Evolutionary conservation across 2,888 invertebrate species (phyloP).

Genomic region (Melinaea menophilus): DNA sequence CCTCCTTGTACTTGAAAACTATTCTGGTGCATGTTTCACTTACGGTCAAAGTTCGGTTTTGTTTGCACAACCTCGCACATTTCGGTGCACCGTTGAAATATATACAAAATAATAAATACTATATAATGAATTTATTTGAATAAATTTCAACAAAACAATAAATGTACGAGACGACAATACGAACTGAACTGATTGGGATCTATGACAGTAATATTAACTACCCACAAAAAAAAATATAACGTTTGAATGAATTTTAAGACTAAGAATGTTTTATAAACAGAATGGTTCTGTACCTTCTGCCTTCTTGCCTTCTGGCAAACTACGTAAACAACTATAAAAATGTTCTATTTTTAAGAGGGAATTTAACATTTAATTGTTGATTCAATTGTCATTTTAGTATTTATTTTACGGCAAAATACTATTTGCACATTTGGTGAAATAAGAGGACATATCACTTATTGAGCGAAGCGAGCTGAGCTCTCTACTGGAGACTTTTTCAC

Average conservation of each 20-base stretch:
- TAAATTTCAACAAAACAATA: slow-evolving; percentile 31
- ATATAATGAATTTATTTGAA: slow-evolving; percentile 24
- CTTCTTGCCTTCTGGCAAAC: too few species aligned
- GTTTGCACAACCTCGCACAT: slow-evolving; percentile 37
- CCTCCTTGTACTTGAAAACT: background rate
- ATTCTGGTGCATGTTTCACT: slow-evolving; percentile 12
- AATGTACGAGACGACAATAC: slow-evolving; percentile 30
- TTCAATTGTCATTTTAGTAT: too few species aligned
- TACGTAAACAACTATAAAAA: too few species aligned
- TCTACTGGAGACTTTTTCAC: too few species aligned
- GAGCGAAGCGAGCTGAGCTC: too few species aligned
- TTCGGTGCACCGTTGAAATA: slow-evolving; percentile 30
- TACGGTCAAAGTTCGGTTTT: slow-evolving; percentile 12
- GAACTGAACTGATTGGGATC: background rate
- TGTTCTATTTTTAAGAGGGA: too few species aligned
- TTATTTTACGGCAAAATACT: too few species aligned
- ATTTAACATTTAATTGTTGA: too few species aligned
- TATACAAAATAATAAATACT: slow-evolving; percentile 21
- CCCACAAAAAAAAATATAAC: slow-evolving; percentile 5
- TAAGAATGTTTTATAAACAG: too few species aligned
- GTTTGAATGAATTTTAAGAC: background rate
- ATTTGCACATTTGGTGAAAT: too few species aligned
- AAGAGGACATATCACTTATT: too few species aligned
- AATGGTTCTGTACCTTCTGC: too few species aligned
- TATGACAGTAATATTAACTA: background rate